Base-by-base conservation (phyloP, 2,797 vertebrate genomes). In the Lepus townsendii region DNA sequence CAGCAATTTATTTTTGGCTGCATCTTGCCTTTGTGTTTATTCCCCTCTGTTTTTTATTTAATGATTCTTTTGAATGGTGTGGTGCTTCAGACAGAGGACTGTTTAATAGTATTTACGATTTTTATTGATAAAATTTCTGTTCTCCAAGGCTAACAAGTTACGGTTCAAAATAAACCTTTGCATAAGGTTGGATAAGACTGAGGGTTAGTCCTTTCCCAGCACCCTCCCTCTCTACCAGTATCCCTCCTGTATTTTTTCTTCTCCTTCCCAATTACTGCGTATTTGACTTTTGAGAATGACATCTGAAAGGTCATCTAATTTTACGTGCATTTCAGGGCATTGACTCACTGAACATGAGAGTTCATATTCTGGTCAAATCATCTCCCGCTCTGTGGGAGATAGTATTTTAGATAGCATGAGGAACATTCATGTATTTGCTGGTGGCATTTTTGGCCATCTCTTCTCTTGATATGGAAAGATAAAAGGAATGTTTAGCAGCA, bases 221-320 rank as follows among this genome's bases (percentile, higher is more conserved):
- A 20, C 26, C 16, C 20, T 73, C 27, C 14, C 7, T 47, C 38
- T 76, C 26, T 22, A 6, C 7, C 8, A 3, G 30, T 0, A 1
- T 11, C 6, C 27, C 14, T 62, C 13, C 5, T 14, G 2, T 57
- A 20, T 20, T 57, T 42, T 26, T 12, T 24, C 12, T 10, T 19
- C 24, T 20, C 22, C 52, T 69, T 80, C 3, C 27, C 22, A 14
- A 4, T 68, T 38, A 62, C 26, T 42, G 20, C 42, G 26, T 62
- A 24, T 76, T 92, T 97, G 75, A 94, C 65, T 90, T 96, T 94
- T 93, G 66, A 75, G 94, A 84, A 68, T 92, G 79, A 30, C 65
- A 76, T 94, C 95, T 90, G 86, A 10, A 88, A 12, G 63, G 0
- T 16, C 82, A 32, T 35, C 7, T 7, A 17, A 30, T 52, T 27